Evolutionary conservation across 1,140 invertebrate genomes (phyloP), one percentile per base, ranked within the genome.

Genomic region (Battus philenor): DNA sequence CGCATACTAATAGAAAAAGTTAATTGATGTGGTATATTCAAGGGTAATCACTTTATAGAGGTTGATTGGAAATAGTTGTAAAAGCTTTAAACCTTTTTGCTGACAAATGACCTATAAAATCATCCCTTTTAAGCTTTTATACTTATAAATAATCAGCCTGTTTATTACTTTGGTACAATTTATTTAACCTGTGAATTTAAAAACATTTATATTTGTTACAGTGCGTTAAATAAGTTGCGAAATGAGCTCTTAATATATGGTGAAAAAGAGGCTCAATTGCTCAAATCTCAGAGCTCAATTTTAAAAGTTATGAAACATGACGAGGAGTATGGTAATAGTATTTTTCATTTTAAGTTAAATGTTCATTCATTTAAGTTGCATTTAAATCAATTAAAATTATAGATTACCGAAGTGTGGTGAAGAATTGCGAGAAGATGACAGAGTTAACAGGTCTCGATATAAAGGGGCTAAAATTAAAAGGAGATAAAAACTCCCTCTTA

Each of bases 401-500:
- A 80, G 79, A 80, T 58, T 68, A 62, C 32, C 69, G 50, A 50
- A 70, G 70, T 9, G 44, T 67, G 3, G 68, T 66, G 3, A 68
- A 66, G 16, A 74, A 56, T 31, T 64, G 54, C 13, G 58, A 66
- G 9, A 72, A 68, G 41, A 76, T 83, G 65, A 39, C 63, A 7
- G 55, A 71, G 12, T 33, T 81, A 15, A 80, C 73, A 0, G 73
- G 71, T 4, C 49, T 81, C 1, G 59, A 79, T 44, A 70, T 77
- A 48, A 71, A 67, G 41, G 48, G 66, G 0, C 18, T 83, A 20
- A 76, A 80, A 55, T 54, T 53, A 15, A 39, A 61, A 7, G 59
- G 72, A 4, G 74, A 80, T 24, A 73, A 61, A 45, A 67, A 72
- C 34, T 67, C 74, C 2, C 41, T 84, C 1, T 72, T 84, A 8